These are phyloP conservation scores for Leptosomus discolor DNA, from an alignment of 2,113 vertebrate genomes.

Conservation along the genomic window DNA sequence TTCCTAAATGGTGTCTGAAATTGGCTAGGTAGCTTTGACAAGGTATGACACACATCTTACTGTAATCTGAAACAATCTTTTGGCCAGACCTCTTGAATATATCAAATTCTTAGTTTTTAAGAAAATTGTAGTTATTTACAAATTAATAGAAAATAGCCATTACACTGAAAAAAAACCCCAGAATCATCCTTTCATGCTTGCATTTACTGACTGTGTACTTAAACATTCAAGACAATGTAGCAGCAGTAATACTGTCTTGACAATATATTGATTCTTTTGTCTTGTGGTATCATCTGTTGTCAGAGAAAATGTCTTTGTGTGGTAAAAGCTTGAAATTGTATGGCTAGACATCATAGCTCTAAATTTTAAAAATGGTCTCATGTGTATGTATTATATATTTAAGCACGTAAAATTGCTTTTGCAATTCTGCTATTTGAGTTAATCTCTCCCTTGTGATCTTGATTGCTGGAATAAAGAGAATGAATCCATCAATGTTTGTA, in stretches of 20 bases:
- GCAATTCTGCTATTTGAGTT: neutral
- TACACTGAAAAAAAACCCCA: neutral
- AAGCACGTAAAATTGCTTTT: neutral
- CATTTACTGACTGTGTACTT: neutral
- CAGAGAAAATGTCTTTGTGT: neutral
- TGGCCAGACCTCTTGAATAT: neutral
- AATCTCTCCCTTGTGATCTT: neutral
- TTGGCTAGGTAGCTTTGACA: neutral
- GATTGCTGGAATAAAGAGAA: neutral
- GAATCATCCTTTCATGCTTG: neutral
- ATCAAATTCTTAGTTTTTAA: neutral
- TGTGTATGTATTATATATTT: neutral
- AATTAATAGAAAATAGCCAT: neutral
- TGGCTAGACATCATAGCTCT: neutral
- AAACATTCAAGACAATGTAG: neutral
- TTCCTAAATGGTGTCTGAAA: neutral
- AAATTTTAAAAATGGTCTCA: neutral
- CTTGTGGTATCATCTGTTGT: neutral
- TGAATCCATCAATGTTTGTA: neutral
- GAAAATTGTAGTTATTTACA: neutral
- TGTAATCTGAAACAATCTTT: neutral
- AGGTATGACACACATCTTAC: neutral
- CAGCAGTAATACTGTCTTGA: constrained; percentile 17
- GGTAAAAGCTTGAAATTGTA: neutral
- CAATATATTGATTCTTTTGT: constrained; percentile 26